Percentiles rank a stretch among this genome's conserved stretches.
These are phyloP conservation scores for Phaethornis superciliosus DNA, from an alignment of 2,113 vertebrate species.

Conservation along the genomic window DNA sequence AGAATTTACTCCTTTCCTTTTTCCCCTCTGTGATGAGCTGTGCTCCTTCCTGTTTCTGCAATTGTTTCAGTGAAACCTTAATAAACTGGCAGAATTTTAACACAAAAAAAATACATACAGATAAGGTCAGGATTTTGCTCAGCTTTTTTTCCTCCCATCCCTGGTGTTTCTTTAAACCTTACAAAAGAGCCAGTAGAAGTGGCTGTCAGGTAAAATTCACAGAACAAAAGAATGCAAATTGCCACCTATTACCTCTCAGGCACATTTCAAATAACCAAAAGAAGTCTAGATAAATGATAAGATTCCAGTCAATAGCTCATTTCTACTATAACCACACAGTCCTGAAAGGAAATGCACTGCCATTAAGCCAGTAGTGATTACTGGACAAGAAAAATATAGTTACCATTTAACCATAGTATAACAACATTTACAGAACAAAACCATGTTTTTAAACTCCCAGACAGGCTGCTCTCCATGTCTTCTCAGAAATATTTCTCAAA, in stretches of 20 bases:
- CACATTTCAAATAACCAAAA: conserved; percentile 78
- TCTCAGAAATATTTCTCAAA: conserved; percentile 5
- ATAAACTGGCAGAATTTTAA: conserved; percentile 57
- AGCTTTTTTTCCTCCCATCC: conserved; percentile 43
- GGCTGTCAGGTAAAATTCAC: conserved; percentile 71
- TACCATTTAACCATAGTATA: conserved; percentile 30
- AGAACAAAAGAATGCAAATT: conserved; percentile 78
- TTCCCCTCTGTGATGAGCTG: neutral
- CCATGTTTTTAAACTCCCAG: neutral
- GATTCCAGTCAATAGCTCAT: conserved; percentile 78
- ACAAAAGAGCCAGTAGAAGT: conserved; percentile 67
- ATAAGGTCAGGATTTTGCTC: conserved; percentile 55
- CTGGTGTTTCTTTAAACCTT: conserved; percentile 60
- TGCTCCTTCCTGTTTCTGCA: conserved; percentile 14
- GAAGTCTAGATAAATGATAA: conserved; percentile 72
- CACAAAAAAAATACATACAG: conserved; percentile 28
- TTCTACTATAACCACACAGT: conserved; percentile 59
- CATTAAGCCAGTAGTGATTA: conserved; percentile 64
- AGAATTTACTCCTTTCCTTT: neutral
- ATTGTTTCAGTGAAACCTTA: conserved; percentile 34
- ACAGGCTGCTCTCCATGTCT: neutral
- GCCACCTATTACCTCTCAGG: conserved; percentile 69
- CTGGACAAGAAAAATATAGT: conserved; percentile 59
- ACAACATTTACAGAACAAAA: conserved; percentile 43
- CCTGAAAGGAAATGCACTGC: conserved; percentile 59